Base-by-base conservation (phyloP, 2,888 invertebrate species). In the Pammene fasciana region DNA sequence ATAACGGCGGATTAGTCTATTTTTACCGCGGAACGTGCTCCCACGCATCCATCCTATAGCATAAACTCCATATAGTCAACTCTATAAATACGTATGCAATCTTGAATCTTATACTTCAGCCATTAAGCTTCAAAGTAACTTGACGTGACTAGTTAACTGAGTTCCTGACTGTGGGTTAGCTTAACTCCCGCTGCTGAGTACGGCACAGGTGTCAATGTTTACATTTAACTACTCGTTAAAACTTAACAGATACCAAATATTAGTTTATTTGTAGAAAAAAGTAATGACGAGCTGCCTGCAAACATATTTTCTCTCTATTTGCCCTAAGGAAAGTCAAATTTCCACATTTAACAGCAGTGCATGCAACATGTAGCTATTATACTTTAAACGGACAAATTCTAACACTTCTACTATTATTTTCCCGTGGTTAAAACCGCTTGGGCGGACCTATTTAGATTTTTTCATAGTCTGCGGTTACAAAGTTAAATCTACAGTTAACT, bases 21-120 rank as follows among this genome's bases (percentile, higher is more conserved):
- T 70, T 65, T 65, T 43, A 60, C 59, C n/a, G 48, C 46, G 50
- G 34, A 46, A 46, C 48, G 59, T 56, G 13, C 80, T 82, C 85
- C 83, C 84, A 85, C 85, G 82, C 82, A 76, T 77, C 79, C 79
- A 57, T 57, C 50, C 50, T 50, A n/a, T 18, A 50, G 10, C 26
- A 9, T 38, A 9, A 26, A 26, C 26, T 13, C 13, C 5, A 43
- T 57, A 18, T 16, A 7, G 16, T 55, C 0, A 14, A 57, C 3
- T 43, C n/a, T 41, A 54, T 38, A 48, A 18, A 54, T 57, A 18
- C 14, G 18, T 9, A 55, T 26, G 50, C 38, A n/a, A 43, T 64
- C 18, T 56, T 50, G 16, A 50, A 26, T 26, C 43, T 50, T 38
- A 57, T 9, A 18, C 10, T 16, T 5, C 43, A 13, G 18, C 11